Evolutionary conservation across 2,888 invertebrate genomes (phyloP), one percentile per base, ranked within the genome.

Genomic region (Drosophila pseudotakahashii): DNA sequence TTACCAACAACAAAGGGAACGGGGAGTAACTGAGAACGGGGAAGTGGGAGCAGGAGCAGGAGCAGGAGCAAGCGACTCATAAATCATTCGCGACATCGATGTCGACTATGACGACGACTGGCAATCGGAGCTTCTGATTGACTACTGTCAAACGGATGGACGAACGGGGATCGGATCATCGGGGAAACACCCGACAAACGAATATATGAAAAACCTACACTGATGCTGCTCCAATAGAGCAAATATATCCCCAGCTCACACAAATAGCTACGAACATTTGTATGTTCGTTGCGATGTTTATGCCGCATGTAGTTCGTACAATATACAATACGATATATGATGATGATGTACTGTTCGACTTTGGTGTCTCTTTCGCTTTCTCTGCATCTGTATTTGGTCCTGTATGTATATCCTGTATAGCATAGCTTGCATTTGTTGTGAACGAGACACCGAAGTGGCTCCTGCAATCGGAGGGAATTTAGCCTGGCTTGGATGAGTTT

Each of bases 41-140:
- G 37, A 26, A 26, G 26, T 26, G 26, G 26, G 3, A 23, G 3
- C 3, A 23, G 48, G 37, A n/a, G 37, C 19, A 19, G 53, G 14
- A 41, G 63, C 11, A n/a, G 11, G 66, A 66, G 67, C 66, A 73
- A 76, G 51, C 79, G 62, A 75, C 70, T 80, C 82, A 82, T 82
- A 82, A 82, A 82, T 82, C 82, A 82, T 82, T 88, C 86, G 87
- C 86, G 78, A 76, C 61, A 71, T 84, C 79, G 69, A 81, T 81
- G 85, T 81, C 88, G 88, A 81, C 79, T 87, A 84, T 74, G 88
- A 87, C 85, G 88, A 81, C 78, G 82, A 82, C 81, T 86, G 86
- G 73, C 88, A 82, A 82, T 82, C 78, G 78, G 71, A 72, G 80
- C 63, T 75, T 76, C 82, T 85, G 82, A 82, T 82, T 82, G 82